Evolutionary conservation across 2,113 vertebrate species (phyloP).

Genomic region (Oreochromis aureus): DNA sequence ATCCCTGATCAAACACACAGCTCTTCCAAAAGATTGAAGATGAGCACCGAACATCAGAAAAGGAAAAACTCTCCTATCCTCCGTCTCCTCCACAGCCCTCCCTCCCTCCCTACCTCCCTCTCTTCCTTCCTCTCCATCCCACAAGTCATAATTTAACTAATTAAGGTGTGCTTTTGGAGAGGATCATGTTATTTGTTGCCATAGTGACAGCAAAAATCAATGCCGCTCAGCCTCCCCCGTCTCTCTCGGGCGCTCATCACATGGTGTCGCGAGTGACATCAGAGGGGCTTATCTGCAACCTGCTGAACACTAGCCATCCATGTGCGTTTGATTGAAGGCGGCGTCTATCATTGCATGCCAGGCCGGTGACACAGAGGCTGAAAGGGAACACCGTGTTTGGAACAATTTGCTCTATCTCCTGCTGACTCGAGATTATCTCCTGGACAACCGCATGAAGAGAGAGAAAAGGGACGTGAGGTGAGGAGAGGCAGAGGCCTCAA

Average conservation of each 20-base stretch:
- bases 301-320: conserved; percentile 48
- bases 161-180: conserved; percentile 75
- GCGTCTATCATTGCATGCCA: conserved; percentile 18
- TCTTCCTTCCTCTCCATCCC: conserved; percentile 12
- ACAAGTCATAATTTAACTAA: conserved; percentile 74
- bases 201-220: conserved; percentile 71
- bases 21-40: conserved; percentile 21
- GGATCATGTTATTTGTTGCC: conserved; percentile 76
- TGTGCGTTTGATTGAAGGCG: conserved; percentile 3
- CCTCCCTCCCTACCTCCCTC: not conserved
- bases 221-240: conserved; percentile 22
- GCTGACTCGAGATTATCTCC: conserved; percentile 56
- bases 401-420: conserved; percentile 50
- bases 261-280: conserved; percentile 63
- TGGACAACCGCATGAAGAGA: conserved; percentile 32
- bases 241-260: conserved; percentile 52
- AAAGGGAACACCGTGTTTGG: conserved; percentile 56
- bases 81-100: not conserved
- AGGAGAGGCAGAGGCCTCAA: not conserved
- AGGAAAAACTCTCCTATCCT: not conserved
- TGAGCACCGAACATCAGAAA: not conserved
- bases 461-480: not conserved
- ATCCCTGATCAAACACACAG: conserved; percentile 35
- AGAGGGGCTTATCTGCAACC: conserved; percentile 70
- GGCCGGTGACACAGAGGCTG: conserved; percentile 26